Evolutionary conservation across 2,113 vertebrate species (phyloP), one percentile per base, ranked within the genome.

Genomic region (Sapayoa aenigma): DNA sequence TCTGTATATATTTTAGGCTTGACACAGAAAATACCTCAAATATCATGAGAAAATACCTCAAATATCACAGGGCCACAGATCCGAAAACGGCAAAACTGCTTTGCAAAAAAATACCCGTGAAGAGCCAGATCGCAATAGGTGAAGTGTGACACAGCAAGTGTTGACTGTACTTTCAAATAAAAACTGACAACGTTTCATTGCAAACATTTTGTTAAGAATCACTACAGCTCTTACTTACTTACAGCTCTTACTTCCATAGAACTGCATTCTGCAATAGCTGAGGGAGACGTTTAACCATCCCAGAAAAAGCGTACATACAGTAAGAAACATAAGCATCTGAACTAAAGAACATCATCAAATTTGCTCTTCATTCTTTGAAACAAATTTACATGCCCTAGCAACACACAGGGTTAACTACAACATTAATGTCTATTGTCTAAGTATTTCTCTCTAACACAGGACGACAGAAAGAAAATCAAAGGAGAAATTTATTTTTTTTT

Each of bases 161-260:
- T n/a, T n/a, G n/a, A n/a, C n/a, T n/a, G n/a, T n/a, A 69, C 18
- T 93, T 83, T 37, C 37, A 94, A 87, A 79, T 16, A 93, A 87
- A 87, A 91, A 27, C 49, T 65, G 58, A 59, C 11, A 9, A 85
- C 90, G 35, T 80, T 93, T 66, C 35, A 39, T 14, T 39, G 35
- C 28, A 83, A 96, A 77, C 12, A 63, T 73, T 85, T 83, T 56
- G 8, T 47, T 66, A 82, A 58, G 20, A 69, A 74, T 55, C 5
- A n/a, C 37, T 59, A 72, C 2, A 56, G 24, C 12, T 75, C 35
- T 49, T 75, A 53, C 23, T 75, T 78, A n/a, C n/a, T 41, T 59
- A 72, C 2, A 56, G 24, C 12, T 75, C 35, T 49, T 75, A 53
- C 23, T 75, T 78, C 23, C 53, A 59, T 9, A 74, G 41, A 49